Evolutionary conservation across 2,797 vertebrate genomes (phyloP), one percentile per base, ranked within the genome.

Genomic region (Periophthalmus magnuspinnatus): DNA sequence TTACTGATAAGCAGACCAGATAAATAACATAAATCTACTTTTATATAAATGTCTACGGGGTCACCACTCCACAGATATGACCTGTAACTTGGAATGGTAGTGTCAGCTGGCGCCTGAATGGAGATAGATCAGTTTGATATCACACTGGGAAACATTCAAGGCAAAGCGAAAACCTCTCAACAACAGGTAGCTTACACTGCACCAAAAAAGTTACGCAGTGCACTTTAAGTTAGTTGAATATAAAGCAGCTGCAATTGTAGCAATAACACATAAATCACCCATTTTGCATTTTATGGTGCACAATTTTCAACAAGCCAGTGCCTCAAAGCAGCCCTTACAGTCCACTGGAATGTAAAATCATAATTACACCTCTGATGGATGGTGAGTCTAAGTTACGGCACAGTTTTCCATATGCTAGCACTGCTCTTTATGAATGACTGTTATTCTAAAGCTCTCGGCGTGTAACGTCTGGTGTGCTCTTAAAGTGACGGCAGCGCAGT

Each of bases 331-430:
- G 13, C 38, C 36, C 36, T 62, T 47, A 28, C 41, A 6, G 63
- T 10, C 8, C 22, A 65, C 9, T 9, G 7, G 33, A 65, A 65
- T 52, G 63, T 50, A 65, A 50, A 65, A 50, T 28, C 63, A 65
- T 65, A 50, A 65, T 65, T 52, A 65, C 7, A 16, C 45, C 24
- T 17, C 28, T 65, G 63, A 65, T 65, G 28, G 28, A 65, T 50
- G 45, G 47, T 17, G 16, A 50, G 47, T 65, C 50, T 34, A 65
- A 65, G 63, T 65, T 19, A 52, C 6, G 22, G 22, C 17, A 45
- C 63, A 33, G 45, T 65, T 65, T 52, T 21, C 63, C 63, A 65
- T 65, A 65, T 65, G 63, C 24, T 34, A 6, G 47, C 63, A 34
- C 47, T 10, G 47, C 45, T 47, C 47, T 50, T 50, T 50, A 65